These are phyloP conservation scores for Eilema griseolum DNA, from an alignment of 2,888 invertebrate species.

Conservation along the genomic window DNA sequence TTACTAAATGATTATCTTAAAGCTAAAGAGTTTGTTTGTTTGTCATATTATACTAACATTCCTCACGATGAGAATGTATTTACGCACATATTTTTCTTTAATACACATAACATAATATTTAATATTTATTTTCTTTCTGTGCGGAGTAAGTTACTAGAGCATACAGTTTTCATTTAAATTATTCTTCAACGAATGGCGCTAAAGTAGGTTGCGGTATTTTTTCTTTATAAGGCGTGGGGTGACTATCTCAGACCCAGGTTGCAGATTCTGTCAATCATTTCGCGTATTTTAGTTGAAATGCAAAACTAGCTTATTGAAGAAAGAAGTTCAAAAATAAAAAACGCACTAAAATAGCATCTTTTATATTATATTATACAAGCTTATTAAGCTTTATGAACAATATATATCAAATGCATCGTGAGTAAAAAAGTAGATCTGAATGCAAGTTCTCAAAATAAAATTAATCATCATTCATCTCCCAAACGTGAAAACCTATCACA, in stretches of 20 bases:
- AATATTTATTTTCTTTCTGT: conserved; percentile 36
- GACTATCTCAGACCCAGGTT: too few relatives aligned
- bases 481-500: too few relatives aligned
- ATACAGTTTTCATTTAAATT: conserved; percentile 51
- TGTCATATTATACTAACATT: neutral
- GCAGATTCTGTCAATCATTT: conserved; percentile 58
- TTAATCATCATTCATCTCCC: too few relatives aligned
- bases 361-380: too few relatives aligned
- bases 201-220: conserved; percentile 55
- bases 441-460: too few relatives aligned
- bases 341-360: too few relatives aligned
- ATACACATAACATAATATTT: conserved; percentile 4
- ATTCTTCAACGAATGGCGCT: conserved; percentile 43
- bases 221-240: too few relatives aligned
- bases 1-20: too few relatives aligned
- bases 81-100: neutral
- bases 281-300: conserved; percentile 36
- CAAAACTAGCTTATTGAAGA: neutral
- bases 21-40: too few relatives aligned
- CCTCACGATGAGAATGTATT: neutral
- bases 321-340: too few relatives aligned
- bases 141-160: conserved; percentile 37
- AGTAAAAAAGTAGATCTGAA: neutral
- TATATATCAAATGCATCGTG: neutral
- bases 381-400: too few relatives aligned